These are phyloP conservation scores for Lypha dubia DNA, from an alignment of 2,888 invertebrate species.

Conservation along the genomic window DNA sequence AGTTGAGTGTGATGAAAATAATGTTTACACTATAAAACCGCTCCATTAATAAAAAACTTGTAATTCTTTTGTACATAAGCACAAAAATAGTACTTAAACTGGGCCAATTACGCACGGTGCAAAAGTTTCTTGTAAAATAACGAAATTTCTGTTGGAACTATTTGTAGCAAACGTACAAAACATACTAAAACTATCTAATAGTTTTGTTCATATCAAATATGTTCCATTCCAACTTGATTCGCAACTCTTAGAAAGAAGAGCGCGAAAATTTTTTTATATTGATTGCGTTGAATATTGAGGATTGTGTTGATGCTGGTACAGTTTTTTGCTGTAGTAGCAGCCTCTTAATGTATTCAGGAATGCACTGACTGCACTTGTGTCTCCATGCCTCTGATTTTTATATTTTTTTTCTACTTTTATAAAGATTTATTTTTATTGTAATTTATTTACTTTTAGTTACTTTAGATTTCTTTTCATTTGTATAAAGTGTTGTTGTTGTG, in stretches of 20 bases:
- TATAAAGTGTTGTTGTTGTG: slow-evolving; percentile 39
- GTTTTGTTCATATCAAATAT: background rate
- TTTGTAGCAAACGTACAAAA: background rate
- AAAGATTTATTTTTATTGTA: slow-evolving; percentile 63
- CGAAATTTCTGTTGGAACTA: too few relatives aligned
- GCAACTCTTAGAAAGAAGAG: background rate
- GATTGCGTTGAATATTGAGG: background rate
- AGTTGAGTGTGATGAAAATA: too few relatives aligned
- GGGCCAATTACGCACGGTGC: too few relatives aligned
- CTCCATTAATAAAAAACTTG: too few relatives aligned
- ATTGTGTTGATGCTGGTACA: background rate
- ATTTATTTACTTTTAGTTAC: slow-evolving; percentile 54
- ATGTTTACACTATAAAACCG: too few relatives aligned
- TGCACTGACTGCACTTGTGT: slow-evolving; percentile 66
- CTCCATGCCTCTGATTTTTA: slow-evolving; percentile 18
- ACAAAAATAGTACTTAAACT: too few relatives aligned
- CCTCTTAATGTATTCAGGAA: slow-evolving; percentile 48
- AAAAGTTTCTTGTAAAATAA: too few relatives aligned
- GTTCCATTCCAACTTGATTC: background rate
- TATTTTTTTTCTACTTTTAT: slow-evolving; percentile 33
- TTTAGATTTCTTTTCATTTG: slow-evolving; percentile 16
- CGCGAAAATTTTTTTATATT: background rate
- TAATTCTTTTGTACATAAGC: too few relatives aligned
- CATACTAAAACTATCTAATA: background rate
- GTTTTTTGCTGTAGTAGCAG: background rate